Evolutionary conservation across 2,113 vertebrate genomes (phyloP).

Genomic region (Scytalopus superciliaris): DNA sequence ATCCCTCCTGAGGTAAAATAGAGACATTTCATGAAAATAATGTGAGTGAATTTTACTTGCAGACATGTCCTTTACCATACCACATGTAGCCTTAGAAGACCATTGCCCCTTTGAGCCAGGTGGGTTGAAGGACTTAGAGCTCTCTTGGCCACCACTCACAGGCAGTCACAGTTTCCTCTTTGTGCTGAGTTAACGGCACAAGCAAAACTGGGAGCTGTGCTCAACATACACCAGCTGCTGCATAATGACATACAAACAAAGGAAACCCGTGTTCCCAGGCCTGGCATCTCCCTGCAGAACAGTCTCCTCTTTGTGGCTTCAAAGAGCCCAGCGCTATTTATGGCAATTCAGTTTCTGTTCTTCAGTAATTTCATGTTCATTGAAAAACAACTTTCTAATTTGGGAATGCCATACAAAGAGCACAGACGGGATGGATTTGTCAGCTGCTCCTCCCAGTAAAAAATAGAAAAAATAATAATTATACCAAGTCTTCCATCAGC

Average conservation of each 20-base stretch:
- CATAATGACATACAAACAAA: not conserved
- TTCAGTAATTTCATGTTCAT: slow-evolving; percentile 2
- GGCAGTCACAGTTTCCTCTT: not conserved
- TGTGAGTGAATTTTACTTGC: not conserved
- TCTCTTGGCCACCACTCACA: not conserved
- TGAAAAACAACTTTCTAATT: slow-evolving; percentile 29
- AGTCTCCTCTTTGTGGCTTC: slow-evolving; percentile 37
- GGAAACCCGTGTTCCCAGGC: not conserved
- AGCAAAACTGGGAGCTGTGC: not conserved
- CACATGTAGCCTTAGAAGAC: fast-evolving
- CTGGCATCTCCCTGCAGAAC: slow-evolving; percentile 21
- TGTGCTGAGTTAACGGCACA: not conserved
- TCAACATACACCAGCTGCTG: not conserved
- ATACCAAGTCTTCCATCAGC: not conserved
- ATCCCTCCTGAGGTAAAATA: not conserved
- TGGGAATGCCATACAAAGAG: not conserved
- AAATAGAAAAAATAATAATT: not conserved
- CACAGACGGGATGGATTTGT: not conserved
- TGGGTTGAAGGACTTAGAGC: not conserved
- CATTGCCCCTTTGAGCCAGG: not conserved
- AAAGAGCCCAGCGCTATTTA: not conserved
- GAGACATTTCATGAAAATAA: not conserved
- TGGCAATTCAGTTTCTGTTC: not conserved
- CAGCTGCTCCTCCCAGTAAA: not conserved
- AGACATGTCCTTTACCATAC: not conserved